Percentiles rank a stretch among this genome's conserved stretches.
These are phyloP conservation scores for Gerris buenoi DNA, from an alignment of 1,140 invertebrate species.

Conservation along the genomic window DNA sequence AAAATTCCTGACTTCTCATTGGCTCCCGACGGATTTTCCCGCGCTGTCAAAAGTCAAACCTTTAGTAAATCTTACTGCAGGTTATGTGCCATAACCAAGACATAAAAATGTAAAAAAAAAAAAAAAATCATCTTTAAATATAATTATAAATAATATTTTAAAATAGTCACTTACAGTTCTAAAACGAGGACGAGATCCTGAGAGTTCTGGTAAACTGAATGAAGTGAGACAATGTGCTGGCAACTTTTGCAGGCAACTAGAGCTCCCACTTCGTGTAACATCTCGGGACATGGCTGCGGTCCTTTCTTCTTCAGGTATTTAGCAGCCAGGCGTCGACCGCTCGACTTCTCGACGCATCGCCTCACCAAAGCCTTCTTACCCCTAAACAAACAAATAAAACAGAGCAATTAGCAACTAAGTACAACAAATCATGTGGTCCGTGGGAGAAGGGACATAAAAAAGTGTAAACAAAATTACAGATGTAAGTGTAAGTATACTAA, in stretches of 20 bases:
- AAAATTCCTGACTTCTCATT: no score
- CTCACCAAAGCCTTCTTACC: constrained; percentile 92
- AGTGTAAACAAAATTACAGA: no score
- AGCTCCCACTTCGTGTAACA: constrained; percentile 80
- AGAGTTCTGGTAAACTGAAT: constrained; percentile 72
- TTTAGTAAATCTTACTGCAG: no score
- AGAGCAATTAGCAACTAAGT: no score
- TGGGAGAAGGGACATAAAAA: no score
- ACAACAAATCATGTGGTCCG: no score
- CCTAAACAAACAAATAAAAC: constrained; percentile 48
- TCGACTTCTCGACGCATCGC: constrained; percentile 67
- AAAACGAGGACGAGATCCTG: constrained; percentile 73
- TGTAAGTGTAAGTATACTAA: no score
- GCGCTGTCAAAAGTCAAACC: no score
- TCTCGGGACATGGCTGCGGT: constrained; percentile 61
- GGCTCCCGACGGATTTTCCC: no score
- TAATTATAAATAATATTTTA: not conserved
- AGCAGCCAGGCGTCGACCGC: constrained; percentile 76
- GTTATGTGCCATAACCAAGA: not conserved
- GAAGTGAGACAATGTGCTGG: constrained; percentile 65
- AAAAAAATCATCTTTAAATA: not conserved
- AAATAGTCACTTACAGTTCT: constrained; percentile 75
- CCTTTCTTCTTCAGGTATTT: constrained; percentile 86
- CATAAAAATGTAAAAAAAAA: not conserved
- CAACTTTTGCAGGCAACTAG: constrained; percentile 63